Evolutionary conservation across 2,888 invertebrate species (phyloP).

Genomic region (Drosophila colorata): DNA sequence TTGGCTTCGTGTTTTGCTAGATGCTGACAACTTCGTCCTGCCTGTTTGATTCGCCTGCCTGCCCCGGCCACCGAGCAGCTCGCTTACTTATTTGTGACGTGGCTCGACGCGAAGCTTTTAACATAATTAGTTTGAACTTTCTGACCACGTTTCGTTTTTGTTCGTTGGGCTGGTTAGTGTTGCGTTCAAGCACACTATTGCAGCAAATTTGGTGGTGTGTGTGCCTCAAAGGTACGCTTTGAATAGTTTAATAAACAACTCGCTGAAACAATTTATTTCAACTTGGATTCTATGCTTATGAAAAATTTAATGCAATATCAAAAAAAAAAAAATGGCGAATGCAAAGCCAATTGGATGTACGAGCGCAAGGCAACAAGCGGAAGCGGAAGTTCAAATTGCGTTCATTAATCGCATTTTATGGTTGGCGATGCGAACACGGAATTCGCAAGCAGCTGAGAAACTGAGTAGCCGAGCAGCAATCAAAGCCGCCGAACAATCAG

Average conservation of each 20-base stretch:
- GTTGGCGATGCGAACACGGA: conserved; percentile 35
- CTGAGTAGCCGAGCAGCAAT: conserved; percentile 13
- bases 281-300: background rate
- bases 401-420: conserved; percentile 60
- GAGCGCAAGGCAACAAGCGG: conserved; percentile 20
- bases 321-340: conserved; percentile 1
- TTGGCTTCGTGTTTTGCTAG: conserved; percentile 60
- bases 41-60: conserved; percentile 7
- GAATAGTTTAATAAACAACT: conserved; percentile 25
- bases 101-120: conserved; percentile 82
- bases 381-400: conserved; percentile 57
- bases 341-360: conserved; percentile 17
- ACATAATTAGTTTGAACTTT: conserved; percentile 85
- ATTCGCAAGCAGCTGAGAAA: conserved; percentile 42
- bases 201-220: conserved; percentile 20
- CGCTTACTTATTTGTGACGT: conserved; percentile 61
- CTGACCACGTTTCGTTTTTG: conserved; percentile 84
- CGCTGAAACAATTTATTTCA: conserved; percentile 3
- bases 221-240: conserved; percentile 2
- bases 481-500: conserved; percentile 43
- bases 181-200: conserved; percentile 76
- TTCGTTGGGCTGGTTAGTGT: conserved; percentile 83
- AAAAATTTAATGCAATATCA: conserved; percentile 6
- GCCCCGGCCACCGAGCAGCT: conserved; percentile 24
- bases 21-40: conserved; percentile 26